A percentile compares a stretch with the other conserved stretches of the same genome.
phyloP scores from a whole-genome alignment of 2,797 vertebrate genomes.

The Manis javanica region DNA sequence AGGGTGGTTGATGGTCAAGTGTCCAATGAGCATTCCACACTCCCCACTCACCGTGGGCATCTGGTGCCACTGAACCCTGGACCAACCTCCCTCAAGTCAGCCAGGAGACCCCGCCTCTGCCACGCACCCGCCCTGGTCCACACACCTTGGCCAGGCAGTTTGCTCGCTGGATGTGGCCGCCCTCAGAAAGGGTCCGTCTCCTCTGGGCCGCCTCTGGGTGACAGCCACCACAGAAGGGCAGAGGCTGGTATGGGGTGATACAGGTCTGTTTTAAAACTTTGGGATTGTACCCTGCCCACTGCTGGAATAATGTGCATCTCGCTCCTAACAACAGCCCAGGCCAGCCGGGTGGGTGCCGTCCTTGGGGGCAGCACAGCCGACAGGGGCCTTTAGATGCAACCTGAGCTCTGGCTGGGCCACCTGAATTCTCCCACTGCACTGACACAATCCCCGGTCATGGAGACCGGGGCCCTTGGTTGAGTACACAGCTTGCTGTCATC shows the following conservation, averaged over 20 bases:
- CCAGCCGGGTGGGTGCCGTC: background rate
- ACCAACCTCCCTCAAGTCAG: background rate
- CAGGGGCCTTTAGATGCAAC: background rate
- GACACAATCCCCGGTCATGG: background rate
- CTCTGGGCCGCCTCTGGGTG: background rate
- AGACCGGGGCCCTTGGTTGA: background rate
- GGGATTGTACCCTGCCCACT: rapidly evolving
- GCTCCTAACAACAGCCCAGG: background rate
- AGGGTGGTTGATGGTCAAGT: rapidly evolving
- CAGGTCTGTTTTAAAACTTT: rapidly evolving
- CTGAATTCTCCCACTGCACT: background rate
- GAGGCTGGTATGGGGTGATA: rapidly evolving
- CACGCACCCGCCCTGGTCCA: background rate
- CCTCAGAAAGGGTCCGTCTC: background rate
- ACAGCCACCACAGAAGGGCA: too few relatives aligned
- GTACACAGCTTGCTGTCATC: background rate
- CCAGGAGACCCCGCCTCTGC: background rate
- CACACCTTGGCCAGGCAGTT: too few relatives aligned
- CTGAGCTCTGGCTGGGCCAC: background rate
- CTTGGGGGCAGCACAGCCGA: rapidly evolving
- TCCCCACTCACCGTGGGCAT: background rate
- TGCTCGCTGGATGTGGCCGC: background rate
- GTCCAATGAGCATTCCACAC: rapidly evolving
- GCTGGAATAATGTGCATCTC: rapidly evolving
- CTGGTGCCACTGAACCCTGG: rapidly evolving